Conservation (phyloP, 2,797 vertebrate genomes). For the Rhinatrema bivittatum region DNA sequence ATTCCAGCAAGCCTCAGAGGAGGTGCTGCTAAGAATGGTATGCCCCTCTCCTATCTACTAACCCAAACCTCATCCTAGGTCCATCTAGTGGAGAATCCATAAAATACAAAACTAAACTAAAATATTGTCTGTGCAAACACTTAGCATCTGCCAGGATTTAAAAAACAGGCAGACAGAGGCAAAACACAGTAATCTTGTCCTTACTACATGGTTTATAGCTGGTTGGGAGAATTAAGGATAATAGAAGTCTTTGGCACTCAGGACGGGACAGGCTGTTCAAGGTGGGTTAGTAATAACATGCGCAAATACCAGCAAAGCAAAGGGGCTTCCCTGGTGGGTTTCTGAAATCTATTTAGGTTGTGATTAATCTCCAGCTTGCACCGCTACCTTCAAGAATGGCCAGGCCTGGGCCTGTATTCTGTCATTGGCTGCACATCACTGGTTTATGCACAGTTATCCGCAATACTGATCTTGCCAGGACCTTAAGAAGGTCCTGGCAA, state of each 20-base stretch:
- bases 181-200: constrained; percentile 37
- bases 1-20: no score
- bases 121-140: no score
- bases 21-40: no score
- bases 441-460: constrained; percentile 29
- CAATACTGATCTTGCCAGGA: no score
- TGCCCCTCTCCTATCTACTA: no score
- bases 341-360: constrained; percentile 40
- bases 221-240: constrained; percentile 59
- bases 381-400: constrained; percentile 33
- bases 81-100: no score
- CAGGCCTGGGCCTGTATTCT: constrained; percentile 25
- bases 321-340: constrained; percentile 42
- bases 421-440: constrained; percentile 33
- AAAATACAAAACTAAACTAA: no score
- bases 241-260: constrained; percentile 66
- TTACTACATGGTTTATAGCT: constrained; percentile 57
- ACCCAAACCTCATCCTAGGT: no score
- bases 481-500: no score
- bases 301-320: constrained; percentile 43
- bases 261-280: constrained; percentile 50
- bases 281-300: constrained; percentile 57
- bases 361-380: constrained; percentile 52
- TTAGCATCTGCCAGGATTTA: no score
- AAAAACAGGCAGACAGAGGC: constrained; percentile 34